Evolutionary conservation across 2,888 invertebrate species (phyloP).

Genomic region (Ophonus ardosiacus): DNA sequence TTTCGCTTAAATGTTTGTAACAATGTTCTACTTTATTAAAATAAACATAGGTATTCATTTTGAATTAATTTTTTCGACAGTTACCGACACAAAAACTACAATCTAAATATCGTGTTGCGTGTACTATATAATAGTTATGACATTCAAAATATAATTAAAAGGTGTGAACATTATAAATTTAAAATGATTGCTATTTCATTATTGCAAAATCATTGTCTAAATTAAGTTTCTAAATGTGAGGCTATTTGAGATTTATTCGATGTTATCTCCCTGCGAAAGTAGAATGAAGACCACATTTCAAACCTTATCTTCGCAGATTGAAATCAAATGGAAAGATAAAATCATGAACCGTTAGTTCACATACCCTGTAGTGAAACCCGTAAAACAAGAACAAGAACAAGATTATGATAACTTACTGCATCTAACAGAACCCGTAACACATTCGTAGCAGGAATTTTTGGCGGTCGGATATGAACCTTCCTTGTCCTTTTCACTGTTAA

Average conservation of each 20-base stretch:
- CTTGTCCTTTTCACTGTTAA: conserved; percentile 35
- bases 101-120: no score
- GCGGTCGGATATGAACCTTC: conserved; percentile 42
- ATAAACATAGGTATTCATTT: no score
- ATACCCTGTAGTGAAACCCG: background rate
- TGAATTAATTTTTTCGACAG: no score
- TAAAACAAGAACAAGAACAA: conserved; percentile 37
- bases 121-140: no score
- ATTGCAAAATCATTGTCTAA: background rate
- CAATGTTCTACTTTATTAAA: no score
- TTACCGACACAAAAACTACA: no score
- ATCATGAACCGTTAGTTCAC: conserved; percentile 22
- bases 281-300: background rate
- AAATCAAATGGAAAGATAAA: conserved; percentile 18
- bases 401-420: conserved; percentile 56
- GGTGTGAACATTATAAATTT: background rate
- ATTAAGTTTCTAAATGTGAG: background rate
- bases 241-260: background rate
- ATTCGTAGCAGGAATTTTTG: conserved; percentile 57
- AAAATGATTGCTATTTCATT: background rate
- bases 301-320: conserved; percentile 5
- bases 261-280: conserved; percentile 7
- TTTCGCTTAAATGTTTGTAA: no score
- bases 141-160: no score
- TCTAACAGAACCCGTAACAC: conserved; percentile 55